Conservation (phyloP, 2,797 vertebrate genomes). For the Lagocephalus sceleratus region DNA sequence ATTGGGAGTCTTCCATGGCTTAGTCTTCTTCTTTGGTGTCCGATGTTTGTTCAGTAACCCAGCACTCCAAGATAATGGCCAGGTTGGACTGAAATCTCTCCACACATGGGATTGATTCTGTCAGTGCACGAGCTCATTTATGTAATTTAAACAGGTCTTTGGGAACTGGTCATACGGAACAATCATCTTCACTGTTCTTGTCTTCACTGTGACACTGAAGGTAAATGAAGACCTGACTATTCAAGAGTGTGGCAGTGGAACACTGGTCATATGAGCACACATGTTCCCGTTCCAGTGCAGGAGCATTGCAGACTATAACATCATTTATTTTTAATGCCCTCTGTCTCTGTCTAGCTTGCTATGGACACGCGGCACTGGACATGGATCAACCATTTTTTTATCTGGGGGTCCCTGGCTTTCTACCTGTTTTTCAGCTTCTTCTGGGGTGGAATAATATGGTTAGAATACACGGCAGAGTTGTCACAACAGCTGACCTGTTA, state of each 20-base stretch:
- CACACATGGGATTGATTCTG: background rate
- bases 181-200: constrained; percentile 92
- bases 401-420: constrained; percentile 97
- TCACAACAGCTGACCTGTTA: background rate
- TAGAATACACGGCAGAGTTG: background rate
- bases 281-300: background rate
- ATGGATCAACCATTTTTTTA: constrained; percentile 98
- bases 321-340: background rate
- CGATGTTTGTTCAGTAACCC: constrained; percentile 87
- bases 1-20: constrained; percentile 89
- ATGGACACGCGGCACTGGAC: constrained; percentile 97
- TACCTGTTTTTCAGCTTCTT: constrained; percentile 98
- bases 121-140: constrained; percentile 3
- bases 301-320: background rate
- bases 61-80: constrained; percentile 89
- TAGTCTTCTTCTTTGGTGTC: constrained; percentile 94
- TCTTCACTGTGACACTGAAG: constrained; percentile 99
- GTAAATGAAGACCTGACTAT: constrained; percentile 59
- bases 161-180: constrained; percentile 98
- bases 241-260: background rate
- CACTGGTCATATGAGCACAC: background rate
- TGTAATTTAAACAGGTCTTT: constrained; percentile 79
- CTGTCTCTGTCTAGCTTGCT: constrained; percentile 79
- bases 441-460: constrained; percentile 99
- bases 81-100: constrained; percentile 74